phyloP scores from a whole-genome alignment of 1,140 invertebrate species.

The Aphaenogaster ashmeadi region DNA sequence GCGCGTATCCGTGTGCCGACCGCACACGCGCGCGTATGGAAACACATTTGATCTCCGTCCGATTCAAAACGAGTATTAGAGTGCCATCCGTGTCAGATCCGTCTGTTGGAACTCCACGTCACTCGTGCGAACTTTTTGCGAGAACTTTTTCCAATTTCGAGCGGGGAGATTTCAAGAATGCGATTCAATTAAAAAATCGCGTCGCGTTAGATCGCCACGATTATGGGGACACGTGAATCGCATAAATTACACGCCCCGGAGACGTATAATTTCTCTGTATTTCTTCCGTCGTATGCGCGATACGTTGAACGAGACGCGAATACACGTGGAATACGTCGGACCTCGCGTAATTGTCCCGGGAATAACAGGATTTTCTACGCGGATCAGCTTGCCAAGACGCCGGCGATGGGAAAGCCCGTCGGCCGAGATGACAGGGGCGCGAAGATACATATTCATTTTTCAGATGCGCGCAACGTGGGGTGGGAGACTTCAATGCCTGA shows the following conservation, averaged over 20 bases:
- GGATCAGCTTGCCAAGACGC: neutral
- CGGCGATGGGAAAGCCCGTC: neutral
- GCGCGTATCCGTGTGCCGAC: neutral
- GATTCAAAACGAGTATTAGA: conserved; percentile 25
- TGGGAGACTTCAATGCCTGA: conserved; percentile 56
- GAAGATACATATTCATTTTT: conserved; percentile 36
- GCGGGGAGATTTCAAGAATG: neutral
- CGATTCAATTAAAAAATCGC: conserved; percentile 11
- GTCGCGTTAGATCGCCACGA: neutral
- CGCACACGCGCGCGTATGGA: neutral
- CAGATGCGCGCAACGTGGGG: conserved; percentile 9
- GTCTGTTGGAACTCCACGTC: neutral
- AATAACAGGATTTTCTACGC: neutral
- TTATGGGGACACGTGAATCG: neutral
- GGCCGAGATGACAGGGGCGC: neutral
- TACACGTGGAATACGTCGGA: neutral
- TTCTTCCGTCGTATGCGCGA: neutral
- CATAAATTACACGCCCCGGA: conserved; percentile 10
- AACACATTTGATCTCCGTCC: conserved; percentile 19
- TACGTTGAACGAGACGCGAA: neutral
- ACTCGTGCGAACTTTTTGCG: conserved; percentile 3
- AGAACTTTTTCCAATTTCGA: conserved; percentile 21
- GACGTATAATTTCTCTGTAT: neutral
- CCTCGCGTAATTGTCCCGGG: neutral
- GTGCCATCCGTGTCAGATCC: conserved; percentile 20